Evolutionary conservation across 2,888 invertebrate species (phyloP), one percentile per base, ranked within the genome.

Genomic region (Brachyptera putata): DNA sequence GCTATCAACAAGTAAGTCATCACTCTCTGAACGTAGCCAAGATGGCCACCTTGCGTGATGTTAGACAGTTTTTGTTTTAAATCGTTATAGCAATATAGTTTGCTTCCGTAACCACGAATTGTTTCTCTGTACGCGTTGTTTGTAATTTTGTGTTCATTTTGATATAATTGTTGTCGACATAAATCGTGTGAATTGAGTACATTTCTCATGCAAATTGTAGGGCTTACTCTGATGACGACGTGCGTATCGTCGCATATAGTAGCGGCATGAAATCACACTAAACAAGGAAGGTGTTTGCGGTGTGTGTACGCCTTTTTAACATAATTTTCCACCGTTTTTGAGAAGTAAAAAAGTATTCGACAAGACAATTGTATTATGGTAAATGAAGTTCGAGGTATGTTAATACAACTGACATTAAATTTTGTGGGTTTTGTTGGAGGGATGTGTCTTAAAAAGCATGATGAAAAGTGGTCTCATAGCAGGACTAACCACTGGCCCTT

Each of bases 241-340:
- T 63, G 63, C 61, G 36, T 60, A 36, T 57, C 24, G 46, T 22
- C 49, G 58, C 55, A 56, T 63, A 53, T 60, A 57, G 64, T 62
- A 56, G 63, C 61, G 63, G 60, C 43, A 18, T 21, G 53, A 30
- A 7, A 16, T 22, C 56, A 59, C 56, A 59, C 50, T 59, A 61
- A 63, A 59, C 56, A 39, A 59, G 58, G 61, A 56, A 59, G 61
- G 57, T 57, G 62, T 60, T 39, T 53, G 60, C 36, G 36, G 62
- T 62, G 50, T 36, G 25, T 13, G 49, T 59, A 37, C 55, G 18
- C 49, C 34, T 53, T 53, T 36, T 43, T 43, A 43, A 21, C 46
- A 9, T 9, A 58, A 50, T 34, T 60, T 62, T 56, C 25, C 36
- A 30, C 39, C 34, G 16, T 30, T 60, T 59, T 60, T 53, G 34